Percentiles rank a stretch among this genome's conserved stretches.
These are phyloP conservation scores for Rhingia rostrata DNA, from an alignment of 2,888 invertebrate genomes.

Conservation along the genomic window DNA sequence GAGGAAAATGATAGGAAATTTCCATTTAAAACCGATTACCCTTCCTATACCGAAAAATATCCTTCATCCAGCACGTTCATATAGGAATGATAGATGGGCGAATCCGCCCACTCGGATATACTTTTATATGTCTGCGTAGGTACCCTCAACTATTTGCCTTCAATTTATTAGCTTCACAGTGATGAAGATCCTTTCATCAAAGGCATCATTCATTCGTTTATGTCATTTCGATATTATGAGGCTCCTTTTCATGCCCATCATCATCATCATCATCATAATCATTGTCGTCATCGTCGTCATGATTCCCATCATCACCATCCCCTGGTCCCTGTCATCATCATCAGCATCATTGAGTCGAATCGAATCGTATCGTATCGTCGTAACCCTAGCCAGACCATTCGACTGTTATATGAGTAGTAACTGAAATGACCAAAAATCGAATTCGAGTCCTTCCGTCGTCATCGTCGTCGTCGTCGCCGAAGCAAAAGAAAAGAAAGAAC, in stretches of 20 bases:
- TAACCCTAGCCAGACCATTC: slow-evolving; percentile 56
- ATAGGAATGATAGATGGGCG: slow-evolving; percentile 10
- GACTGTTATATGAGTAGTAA: slow-evolving; percentile 26
- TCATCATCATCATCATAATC: slow-evolving; percentile 44
- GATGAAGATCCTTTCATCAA: slow-evolving; percentile 73
- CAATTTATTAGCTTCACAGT: slow-evolving; percentile 71
- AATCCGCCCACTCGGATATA: not conserved
- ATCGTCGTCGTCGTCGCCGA: too few relatives aligned
- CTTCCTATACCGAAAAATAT: slow-evolving; percentile 9
- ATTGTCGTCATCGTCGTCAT: slow-evolving; percentile 8
- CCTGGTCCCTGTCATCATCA: slow-evolving; percentile 39
- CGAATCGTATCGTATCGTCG: slow-evolving; percentile 60
- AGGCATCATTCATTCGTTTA: slow-evolving; percentile 73
- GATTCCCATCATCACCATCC: slow-evolving; percentile 4
- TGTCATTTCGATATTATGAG: slow-evolving; percentile 70
- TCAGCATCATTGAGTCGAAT: slow-evolving; percentile 64
- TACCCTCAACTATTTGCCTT: slow-evolving; percentile 47
- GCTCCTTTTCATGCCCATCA: slow-evolving; percentile 63
- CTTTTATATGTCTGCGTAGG: not conserved
- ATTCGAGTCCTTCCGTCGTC: slow-evolving; percentile 23
- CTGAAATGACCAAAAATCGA: slow-evolving; percentile 47
- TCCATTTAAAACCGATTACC: slow-evolving; percentile 63
- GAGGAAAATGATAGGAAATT: slow-evolving; percentile 45
- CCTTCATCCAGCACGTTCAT: not conserved
- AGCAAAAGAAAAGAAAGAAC: slow-evolving; percentile 18